Evolutionary conservation across 2,113 vertebrate genomes (phyloP).

Genomic region (Pluvianellus socialis): DNA sequence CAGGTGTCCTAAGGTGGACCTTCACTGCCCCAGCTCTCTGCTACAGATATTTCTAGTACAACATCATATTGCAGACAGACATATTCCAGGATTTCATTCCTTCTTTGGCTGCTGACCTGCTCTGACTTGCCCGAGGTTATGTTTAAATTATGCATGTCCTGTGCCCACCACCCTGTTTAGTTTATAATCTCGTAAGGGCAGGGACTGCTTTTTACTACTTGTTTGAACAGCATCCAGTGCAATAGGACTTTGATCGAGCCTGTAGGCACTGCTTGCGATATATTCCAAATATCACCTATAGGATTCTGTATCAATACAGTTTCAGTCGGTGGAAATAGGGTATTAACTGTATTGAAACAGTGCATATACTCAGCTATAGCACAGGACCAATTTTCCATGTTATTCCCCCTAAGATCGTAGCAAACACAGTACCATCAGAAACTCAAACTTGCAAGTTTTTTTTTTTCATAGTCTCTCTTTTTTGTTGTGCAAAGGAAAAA

Average conservation of each 20-base stretch:
- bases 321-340: background rate
- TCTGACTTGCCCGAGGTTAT: conserved; percentile 19
- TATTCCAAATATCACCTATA: background rate
- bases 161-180: conserved; percentile 11
- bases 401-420: background rate
- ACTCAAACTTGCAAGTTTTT: background rate
- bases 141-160: background rate
- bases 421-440: background rate
- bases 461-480: background rate
- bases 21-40: background rate
- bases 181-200: background rate
- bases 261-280: background rate
- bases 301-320: background rate
- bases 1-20: background rate
- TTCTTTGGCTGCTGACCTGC: background rate
- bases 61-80: background rate
- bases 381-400: background rate
- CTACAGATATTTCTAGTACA: background rate
- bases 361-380: background rate
- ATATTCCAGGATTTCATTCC: background rate
- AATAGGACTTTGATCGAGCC: conserved; percentile 16
- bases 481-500: background rate
- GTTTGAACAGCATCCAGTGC: conserved; percentile 49
- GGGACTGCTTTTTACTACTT: conserved; percentile 32
- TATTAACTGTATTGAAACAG: background rate